Conservation (phyloP, 2,888 invertebrate species). For the Stratiomys singularior region DNA sequence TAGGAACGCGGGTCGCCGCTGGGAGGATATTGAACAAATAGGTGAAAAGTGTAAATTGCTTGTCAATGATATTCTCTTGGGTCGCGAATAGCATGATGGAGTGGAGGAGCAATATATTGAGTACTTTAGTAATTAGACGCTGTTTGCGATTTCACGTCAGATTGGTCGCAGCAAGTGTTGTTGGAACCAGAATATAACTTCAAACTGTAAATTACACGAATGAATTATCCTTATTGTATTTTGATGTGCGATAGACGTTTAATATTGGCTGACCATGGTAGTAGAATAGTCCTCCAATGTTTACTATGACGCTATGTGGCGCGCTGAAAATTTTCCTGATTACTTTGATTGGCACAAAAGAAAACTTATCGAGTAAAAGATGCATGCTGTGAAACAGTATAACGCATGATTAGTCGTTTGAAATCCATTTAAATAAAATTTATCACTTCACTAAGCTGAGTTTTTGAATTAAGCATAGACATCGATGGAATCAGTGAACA, state of each 20-base stretch:
- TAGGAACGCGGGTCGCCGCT: background rate
- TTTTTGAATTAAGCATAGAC: too few species aligned
- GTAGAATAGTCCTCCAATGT: too few species aligned
- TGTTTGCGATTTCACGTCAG: background rate
- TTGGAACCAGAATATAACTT: background rate
- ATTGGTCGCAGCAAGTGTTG: background rate
- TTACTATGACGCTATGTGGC: too few species aligned
- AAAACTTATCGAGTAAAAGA: too few species aligned
- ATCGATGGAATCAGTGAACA: too few species aligned
- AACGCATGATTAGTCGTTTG: too few species aligned
- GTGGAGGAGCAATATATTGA: background rate
- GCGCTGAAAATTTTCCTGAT: too few species aligned
- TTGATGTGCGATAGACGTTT: background rate
- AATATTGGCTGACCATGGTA: background rate
- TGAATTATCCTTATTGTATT: background rate
- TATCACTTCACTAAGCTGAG: too few species aligned
- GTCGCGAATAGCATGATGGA: background rate
- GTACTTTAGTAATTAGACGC: constrained; percentile 3
- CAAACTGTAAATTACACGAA: background rate
- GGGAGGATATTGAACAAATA: background rate
- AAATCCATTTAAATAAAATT: too few species aligned
- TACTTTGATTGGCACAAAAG: too few species aligned
- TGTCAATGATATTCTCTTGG: constrained; percentile 18
- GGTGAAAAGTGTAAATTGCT: constrained; percentile 23
- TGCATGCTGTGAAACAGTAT: too few species aligned